Percentiles rank a stretch among this genome's conserved stretches.
These are phyloP conservation scores for Rhagium mordax DNA, from an alignment of 2,888 invertebrate species.

Conservation along the genomic window DNA sequence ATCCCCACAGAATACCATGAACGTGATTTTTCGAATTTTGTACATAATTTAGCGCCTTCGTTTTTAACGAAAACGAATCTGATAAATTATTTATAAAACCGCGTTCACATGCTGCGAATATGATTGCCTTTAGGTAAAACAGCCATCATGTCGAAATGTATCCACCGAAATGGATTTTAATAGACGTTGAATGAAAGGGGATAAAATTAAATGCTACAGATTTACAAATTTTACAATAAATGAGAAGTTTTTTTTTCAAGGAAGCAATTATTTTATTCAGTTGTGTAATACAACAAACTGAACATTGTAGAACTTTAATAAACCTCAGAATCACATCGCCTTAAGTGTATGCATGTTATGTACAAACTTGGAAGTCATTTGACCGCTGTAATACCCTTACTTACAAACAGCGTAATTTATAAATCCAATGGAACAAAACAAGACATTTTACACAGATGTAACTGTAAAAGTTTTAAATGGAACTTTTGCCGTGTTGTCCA, in stretches of 20 bases:
- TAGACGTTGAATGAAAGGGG: too few relatives aligned
- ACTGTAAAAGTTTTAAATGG: conserved; percentile 9
- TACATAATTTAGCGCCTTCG: not conserved
- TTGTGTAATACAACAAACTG: not conserved
- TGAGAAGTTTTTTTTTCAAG: not conserved
- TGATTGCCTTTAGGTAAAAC: not conserved
- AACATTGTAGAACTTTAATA: not conserved
- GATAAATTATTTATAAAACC: not conserved
- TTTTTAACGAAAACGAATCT: not conserved
- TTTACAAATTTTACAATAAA: too few relatives aligned
- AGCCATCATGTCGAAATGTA: not conserved
- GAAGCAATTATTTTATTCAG: not conserved
- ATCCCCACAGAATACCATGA: not conserved
- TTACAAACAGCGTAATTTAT: not conserved
- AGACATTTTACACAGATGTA: conserved; percentile 1
- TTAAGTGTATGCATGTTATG: not conserved
- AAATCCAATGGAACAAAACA: conserved; percentile 11
- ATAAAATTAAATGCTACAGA: too few relatives aligned
- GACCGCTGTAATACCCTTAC: conserved; percentile 6
- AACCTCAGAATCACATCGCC: not conserved
- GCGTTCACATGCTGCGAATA: not conserved
- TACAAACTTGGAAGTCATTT: not conserved
- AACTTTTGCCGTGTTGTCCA: not conserved
- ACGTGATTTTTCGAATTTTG: not conserved
- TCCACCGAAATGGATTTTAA: not conserved